Percentiles rank a stretch among this genome's conserved stretches.
Evolutionary conservation across 2,797 vertebrate genomes (phyloP).

Genomic region (Pristis pectinata): DNA sequence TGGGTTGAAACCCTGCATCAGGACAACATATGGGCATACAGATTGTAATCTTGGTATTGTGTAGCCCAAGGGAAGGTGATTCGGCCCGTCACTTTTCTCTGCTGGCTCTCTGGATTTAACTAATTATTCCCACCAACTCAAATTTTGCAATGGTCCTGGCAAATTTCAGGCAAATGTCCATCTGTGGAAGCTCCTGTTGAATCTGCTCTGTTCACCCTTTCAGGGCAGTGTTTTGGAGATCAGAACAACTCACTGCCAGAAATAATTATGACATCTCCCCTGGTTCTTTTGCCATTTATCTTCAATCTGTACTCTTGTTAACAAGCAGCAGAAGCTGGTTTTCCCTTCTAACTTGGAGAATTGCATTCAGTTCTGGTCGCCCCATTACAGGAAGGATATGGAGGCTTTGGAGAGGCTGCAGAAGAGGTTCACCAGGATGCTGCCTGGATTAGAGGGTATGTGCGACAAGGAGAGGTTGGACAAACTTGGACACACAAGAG

Average conservation of each 20-base stretch:
- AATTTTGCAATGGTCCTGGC: background rate
- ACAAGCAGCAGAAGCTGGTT: background rate
- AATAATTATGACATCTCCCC: background rate
- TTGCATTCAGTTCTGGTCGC: too few relatives aligned
- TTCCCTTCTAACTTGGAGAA: too few relatives aligned
- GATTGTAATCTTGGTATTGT: background rate
- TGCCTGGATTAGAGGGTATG: too few relatives aligned
- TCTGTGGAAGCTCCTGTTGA: background rate
- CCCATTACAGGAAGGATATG: too few relatives aligned
- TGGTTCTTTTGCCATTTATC: background rate
- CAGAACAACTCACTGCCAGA: background rate
- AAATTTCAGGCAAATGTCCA: background rate
- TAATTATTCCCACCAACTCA: background rate
- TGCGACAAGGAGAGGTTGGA: too few relatives aligned
- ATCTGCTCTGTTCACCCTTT: too few relatives aligned
- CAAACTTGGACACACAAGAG: too few relatives aligned
- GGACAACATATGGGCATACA: too few relatives aligned
- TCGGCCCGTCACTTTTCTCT: background rate
- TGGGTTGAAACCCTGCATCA: too few relatives aligned
- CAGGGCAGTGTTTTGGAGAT: background rate
- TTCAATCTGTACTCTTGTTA: background rate
- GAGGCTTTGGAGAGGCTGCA: too few relatives aligned
- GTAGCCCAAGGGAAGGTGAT: background rate
- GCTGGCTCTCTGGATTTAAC: background rate
- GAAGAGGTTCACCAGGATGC: too few relatives aligned